phyloP scores from a whole-genome alignment of 1,140 invertebrate species.

The Babylonia areolata region DNA sequence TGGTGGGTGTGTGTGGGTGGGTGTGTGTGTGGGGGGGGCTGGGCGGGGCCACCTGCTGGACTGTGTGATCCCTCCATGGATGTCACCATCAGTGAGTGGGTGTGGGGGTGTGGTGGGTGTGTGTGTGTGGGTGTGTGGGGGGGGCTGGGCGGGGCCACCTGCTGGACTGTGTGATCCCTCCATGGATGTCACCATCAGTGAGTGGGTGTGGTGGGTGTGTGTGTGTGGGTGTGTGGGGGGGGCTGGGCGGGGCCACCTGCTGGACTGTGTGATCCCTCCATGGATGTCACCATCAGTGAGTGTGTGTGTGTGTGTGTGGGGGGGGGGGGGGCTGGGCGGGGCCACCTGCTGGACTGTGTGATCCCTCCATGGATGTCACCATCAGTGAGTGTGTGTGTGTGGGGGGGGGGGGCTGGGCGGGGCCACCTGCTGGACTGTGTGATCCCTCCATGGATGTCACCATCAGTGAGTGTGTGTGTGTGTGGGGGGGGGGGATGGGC shows the following conservation, averaged over 20 bases:
- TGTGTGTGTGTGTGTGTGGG: constrained; percentile 23
- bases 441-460: neutral
- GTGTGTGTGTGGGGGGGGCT: too few relatives aligned
- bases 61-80: neutral
- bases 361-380: neutral
- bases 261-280: constrained; percentile 33
- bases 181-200: neutral
- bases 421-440: constrained; percentile 56
- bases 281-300: neutral
- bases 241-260: too few relatives aligned
- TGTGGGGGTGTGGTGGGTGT: constrained; percentile 17
- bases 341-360: constrained; percentile 54
- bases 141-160: too few relatives aligned
- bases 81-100: neutral
- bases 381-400: neutral
- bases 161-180: constrained; percentile 44
- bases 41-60: constrained; percentile 62
- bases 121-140: too few relatives aligned
- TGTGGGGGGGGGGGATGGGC: too few relatives aligned
- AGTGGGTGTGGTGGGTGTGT: constrained; percentile 22
- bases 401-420: too few relatives aligned
- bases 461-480: constrained; percentile 8
- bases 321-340: too few relatives aligned
- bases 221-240: too few relatives aligned
- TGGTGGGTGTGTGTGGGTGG: constrained; percentile 27